phyloP scores from a whole-genome alignment of 2,888 invertebrate species.

The Drosophila silvestris region DNA sequence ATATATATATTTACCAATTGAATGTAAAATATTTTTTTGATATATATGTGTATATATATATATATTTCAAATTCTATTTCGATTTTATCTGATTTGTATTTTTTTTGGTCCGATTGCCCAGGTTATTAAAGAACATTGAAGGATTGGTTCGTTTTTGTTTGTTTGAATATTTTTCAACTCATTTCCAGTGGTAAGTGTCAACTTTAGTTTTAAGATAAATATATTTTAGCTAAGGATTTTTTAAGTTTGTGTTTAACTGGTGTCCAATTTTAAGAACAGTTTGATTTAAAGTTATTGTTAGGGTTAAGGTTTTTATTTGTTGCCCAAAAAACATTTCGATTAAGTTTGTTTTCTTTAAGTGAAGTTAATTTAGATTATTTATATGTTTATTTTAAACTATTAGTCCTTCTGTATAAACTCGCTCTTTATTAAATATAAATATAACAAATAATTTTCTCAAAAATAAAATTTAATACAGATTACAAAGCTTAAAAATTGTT shows the following conservation, averaged over 20 bases:
- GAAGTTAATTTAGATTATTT: constrained; percentile 3
- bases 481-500: constrained; percentile 38
- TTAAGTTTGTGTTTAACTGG: constrained; percentile 10
- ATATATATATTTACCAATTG: constrained; percentile 43
- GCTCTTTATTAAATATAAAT: not conserved
- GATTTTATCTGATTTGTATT: constrained; percentile 48
- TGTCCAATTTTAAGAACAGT: constrained; percentile 1
- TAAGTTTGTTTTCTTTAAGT: not conserved
- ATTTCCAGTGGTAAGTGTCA: constrained; percentile 11
- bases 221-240: constrained; percentile 8
- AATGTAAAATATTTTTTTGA: constrained; percentile 48
- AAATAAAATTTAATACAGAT: constrained; percentile 36
- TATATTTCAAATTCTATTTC: constrained; percentile 52
- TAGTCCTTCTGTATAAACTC: not conserved
- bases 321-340: constrained; percentile 5
- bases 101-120: constrained; percentile 73
- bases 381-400: constrained; percentile 4
- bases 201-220: not conserved
- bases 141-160: constrained; percentile 64
- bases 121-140: constrained; percentile 69
- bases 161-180: constrained; percentile 13
- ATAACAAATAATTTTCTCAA: constrained; percentile 7
- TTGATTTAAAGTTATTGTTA: constrained; percentile 11
- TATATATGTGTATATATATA: constrained; percentile 53
- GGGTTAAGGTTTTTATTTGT: not conserved